Evolutionary conservation across 2,888 invertebrate genomes (phyloP).

Genomic region (Hyalella azteca): DNA sequence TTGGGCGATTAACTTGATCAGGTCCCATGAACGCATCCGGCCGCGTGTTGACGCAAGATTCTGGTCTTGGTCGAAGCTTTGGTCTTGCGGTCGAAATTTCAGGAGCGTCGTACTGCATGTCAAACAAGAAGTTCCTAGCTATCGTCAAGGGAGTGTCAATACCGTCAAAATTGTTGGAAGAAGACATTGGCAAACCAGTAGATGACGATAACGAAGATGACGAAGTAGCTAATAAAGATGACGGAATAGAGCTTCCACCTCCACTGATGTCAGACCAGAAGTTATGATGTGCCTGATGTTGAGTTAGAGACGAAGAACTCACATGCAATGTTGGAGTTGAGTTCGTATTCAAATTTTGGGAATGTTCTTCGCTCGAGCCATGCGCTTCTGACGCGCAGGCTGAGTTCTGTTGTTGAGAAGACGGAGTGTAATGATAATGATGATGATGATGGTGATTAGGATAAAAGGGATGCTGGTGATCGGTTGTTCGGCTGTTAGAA

Average conservation of each 20-base stretch:
- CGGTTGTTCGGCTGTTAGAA: not conserved
- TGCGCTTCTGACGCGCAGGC: not conserved
- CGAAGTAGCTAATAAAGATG: slow-evolving; percentile 28
- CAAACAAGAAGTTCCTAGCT: slow-evolving; percentile 8
- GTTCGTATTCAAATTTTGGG: not conserved
- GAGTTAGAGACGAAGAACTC: slow-evolving; percentile 18
- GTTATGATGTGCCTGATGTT: slow-evolving; percentile 32
- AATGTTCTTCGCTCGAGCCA: not conserved
- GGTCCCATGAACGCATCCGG: slow-evolving; percentile 5
- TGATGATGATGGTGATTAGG: slow-evolving; percentile 2
- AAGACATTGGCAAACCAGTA: slow-evolving; percentile 13
- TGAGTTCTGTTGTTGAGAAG: not conserved
- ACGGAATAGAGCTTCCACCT: slow-evolving; percentile 37
- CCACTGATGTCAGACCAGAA: slow-evolving; percentile 37
- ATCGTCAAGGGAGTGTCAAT: not conserved
- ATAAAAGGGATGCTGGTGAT: not conserved
- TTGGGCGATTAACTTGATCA: not conserved
- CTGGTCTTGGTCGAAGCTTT: slow-evolving; percentile 23
- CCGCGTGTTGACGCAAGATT: slow-evolving; percentile 22
- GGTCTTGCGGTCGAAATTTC: not conserved
- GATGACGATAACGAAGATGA: slow-evolving; percentile 24
- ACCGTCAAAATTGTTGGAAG: slow-evolving; percentile 11
- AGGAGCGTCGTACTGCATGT: slow-evolving; percentile 10
- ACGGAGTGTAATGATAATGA: not conserved
- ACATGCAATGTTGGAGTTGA: not conserved